Evolutionary conservation across 1,140 invertebrate genomes (phyloP), one percentile per base, ranked within the genome.

Genomic region (Nylanderia fulva): DNA sequence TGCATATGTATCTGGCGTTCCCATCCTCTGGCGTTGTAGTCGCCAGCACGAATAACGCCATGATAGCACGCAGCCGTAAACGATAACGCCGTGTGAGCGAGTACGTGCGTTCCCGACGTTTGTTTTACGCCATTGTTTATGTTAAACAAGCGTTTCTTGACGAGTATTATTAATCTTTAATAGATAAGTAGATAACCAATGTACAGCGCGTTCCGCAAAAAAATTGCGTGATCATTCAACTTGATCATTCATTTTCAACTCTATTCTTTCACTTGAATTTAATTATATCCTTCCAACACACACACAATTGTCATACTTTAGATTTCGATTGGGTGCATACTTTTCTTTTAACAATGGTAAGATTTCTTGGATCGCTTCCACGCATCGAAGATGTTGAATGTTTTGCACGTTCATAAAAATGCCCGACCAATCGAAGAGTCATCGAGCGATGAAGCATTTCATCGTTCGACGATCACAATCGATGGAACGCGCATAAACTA

Each of bases 401-500:
- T 58, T 71, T 45, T 45, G 64, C 11, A 36, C 42, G 29, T n/a
- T 56, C 33, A 21, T 80, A 56, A 39, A 76, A 82, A 39, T 71
- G 18, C n/a, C 56, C 33, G 64, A 69, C 7, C 48, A 11, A 24
- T 42, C 18, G 66, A 27, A 54, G 64, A 71, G 71, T 29, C 58
- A 29, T 9, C n/a, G 18, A 52, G 27, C 18, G 45, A 24, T 18
- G 48, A 77, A 76, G 18, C 58, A 13, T 61, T 85, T 85, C 63
- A 80, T 69, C 52, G 74, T 66, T 48, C 39, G 56, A 68, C 29
- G 84, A 84, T 82, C 52, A 66, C 61, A 36, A 64, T 85, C 60
- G 39, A 80, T 52, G 63, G 42, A 80, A 85, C 29, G 75, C 64
- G 75, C 63, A 68, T 79, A 80, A 80, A 79, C 36, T 76, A 58